Evolutionary conservation across 2,113 vertebrate genomes (phyloP).

Genomic region (Probosciger aterrimus): DNA sequence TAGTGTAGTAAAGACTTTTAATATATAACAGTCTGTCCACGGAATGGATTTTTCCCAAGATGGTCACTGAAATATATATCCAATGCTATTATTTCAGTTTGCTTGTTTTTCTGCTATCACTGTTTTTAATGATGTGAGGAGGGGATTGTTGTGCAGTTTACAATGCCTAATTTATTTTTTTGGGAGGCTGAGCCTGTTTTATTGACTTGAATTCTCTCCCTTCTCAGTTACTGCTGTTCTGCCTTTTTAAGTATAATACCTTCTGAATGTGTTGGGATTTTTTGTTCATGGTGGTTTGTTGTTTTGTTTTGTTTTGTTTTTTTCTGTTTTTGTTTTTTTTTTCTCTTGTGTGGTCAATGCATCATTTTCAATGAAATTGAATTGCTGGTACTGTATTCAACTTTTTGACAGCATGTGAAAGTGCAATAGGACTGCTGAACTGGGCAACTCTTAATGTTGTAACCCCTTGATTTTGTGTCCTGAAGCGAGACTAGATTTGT

Average conservation of each 20-base stretch:
- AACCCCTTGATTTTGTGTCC: not conserved
- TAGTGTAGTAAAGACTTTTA: not conserved
- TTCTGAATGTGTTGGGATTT: not conserved
- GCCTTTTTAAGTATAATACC: not conserved
- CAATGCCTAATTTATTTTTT: not conserved
- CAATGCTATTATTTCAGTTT: not conserved
- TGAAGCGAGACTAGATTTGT: not conserved
- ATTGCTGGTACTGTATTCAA: not conserved
- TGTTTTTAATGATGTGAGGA: not conserved
- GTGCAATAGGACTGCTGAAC: not conserved
- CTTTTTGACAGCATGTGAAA: not conserved
- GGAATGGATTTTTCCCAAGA: not conserved
- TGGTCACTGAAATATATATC: not conserved
- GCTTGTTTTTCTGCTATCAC: not conserved
- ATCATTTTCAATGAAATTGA: not conserved
- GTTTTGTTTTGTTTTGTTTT: not conserved
- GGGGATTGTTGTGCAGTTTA: not conserved
- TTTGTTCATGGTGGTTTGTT: not conserved
- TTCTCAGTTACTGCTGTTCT: not conserved
- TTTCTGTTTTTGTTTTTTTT: no score
- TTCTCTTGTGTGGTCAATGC: not conserved
- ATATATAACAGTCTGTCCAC: not conserved
- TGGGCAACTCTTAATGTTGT: not conserved
- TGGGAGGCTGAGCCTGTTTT: not conserved
- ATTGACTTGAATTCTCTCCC: not conserved